These are phyloP conservation scores for Chirona hameri DNA, from an alignment of 2,888 invertebrate genomes.

Conservation along the genomic window DNA sequence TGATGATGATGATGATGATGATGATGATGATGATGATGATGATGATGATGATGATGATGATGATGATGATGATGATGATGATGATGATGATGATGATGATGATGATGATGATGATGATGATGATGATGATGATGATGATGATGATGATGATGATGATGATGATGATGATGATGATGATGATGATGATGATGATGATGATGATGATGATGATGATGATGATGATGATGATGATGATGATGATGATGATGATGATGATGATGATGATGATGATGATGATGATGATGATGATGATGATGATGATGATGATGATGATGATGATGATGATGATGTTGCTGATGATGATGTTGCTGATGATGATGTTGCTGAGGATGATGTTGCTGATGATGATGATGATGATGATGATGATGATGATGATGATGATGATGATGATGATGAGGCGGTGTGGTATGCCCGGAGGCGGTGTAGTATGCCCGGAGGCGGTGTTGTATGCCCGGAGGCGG, in stretches of 20 bases:
- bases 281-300: not conserved
- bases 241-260: not conserved
- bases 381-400: not conserved
- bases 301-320: not conserved
- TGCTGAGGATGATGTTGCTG: too few species aligned
- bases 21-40: not conserved
- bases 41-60: not conserved
- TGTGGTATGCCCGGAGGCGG: too few species aligned
- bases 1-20: not conserved
- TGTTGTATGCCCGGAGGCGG: too few species aligned
- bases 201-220: conserved; percentile 22
- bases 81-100: not conserved
- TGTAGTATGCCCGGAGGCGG: too few species aligned
- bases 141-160: conserved; percentile 22
- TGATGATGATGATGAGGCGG: not conserved
- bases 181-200: conserved; percentile 22
- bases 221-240: conserved; percentile 22
- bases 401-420: not conserved
- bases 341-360: too few species aligned
- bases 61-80: not conserved
- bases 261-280: not conserved
- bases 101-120: not conserved
- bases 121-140: conserved; percentile 22
- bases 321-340: not conserved
- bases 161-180: conserved; percentile 22